Conservation (phyloP, 1,140 invertebrate species). For the Oreohelix idahoensis region DNA sequence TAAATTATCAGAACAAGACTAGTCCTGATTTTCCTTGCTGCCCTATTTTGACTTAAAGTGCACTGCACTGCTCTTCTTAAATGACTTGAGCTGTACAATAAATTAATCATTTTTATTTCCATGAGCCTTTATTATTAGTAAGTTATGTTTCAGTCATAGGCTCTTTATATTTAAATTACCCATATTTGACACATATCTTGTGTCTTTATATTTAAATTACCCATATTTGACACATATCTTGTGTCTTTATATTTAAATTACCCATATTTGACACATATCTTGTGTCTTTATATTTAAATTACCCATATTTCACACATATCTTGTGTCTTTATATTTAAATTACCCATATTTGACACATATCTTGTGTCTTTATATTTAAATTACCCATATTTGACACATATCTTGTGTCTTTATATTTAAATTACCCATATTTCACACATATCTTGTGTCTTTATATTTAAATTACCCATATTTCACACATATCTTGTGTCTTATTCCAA, state of each 20-base stretch:
- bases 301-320: background rate
- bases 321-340: background rate
- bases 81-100: too few species aligned
- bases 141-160: too few species aligned
- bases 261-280: too few species aligned
- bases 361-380: background rate
- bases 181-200: background rate
- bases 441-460: background rate
- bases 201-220: background rate
- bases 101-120: too few species aligned
- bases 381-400: background rate
- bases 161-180: too few species aligned
- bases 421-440: background rate
- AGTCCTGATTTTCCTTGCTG: too few species aligned
- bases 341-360: background rate
- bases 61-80: too few species aligned
- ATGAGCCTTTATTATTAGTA: too few species aligned
- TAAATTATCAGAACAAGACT: too few species aligned
- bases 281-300: too few species aligned
- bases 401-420: background rate
- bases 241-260: background rate
- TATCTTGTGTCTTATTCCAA: constrained; percentile 30
- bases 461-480: background rate
- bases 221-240: background rate
- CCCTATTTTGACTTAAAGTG: too few species aligned